These are phyloP conservation scores for Oreotrochilus melanogaster DNA, from an alignment of 2,113 vertebrate species.

Conservation along the genomic window DNA sequence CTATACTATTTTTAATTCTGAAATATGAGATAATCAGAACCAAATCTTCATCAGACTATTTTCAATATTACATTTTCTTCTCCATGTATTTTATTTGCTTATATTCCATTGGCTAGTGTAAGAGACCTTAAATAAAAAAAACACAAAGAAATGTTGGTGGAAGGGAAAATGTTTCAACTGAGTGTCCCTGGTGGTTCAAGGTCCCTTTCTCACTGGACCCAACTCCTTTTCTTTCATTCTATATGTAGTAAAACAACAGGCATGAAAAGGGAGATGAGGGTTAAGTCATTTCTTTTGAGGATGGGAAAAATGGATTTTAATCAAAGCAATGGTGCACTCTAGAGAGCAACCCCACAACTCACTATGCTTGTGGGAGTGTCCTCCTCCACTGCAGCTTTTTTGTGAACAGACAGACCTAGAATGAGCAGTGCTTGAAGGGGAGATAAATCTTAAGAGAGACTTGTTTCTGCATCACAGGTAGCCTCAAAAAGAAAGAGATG, in stretches of 20 bases:
- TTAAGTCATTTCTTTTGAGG: background rate
- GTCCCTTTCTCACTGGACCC: background rate
- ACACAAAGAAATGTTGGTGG: accelerated
- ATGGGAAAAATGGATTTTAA: background rate
- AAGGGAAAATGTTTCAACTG: background rate
- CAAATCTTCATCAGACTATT: background rate
- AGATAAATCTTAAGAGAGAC: background rate
- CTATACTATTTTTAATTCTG: background rate
- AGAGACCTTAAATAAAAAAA: background rate
- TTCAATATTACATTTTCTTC: background rate
- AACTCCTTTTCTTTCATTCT: background rate
- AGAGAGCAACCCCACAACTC: background rate
- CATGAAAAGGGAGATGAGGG: background rate
- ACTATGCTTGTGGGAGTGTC: background rate
- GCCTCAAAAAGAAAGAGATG: background rate
- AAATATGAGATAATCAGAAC: background rate
- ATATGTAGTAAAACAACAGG: background rate
- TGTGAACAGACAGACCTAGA: background rate
- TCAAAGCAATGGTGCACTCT: background rate
- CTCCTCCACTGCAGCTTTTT: background rate
- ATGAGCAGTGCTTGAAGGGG: background rate
- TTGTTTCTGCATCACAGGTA: background rate
- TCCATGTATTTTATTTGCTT: background rate
- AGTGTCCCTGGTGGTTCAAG: background rate
- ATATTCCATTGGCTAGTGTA: background rate